phyloP scores from a whole-genome alignment of 2,113 vertebrate species.

The Trogon melanurus region DNA sequence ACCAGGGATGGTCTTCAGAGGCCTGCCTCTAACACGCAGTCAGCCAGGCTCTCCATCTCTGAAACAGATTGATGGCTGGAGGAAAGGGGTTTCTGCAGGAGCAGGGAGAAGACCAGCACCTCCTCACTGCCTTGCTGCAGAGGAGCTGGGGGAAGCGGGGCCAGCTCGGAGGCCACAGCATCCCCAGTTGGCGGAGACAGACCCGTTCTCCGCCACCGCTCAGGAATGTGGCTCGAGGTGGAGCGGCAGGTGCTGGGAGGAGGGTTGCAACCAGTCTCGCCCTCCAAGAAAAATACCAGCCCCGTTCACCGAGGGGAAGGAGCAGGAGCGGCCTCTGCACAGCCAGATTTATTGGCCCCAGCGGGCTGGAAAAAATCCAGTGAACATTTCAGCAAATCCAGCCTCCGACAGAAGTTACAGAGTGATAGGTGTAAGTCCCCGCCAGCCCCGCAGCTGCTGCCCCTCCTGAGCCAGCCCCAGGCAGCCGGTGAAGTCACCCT shows the following conservation, averaged over 20 bases:
- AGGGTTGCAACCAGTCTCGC: background rate
- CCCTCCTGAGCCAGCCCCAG: background rate
- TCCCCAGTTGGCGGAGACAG: background rate
- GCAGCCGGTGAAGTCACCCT: slow-evolving; percentile 43
- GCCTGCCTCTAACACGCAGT: background rate
- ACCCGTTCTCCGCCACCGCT: background rate
- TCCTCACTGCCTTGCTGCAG: background rate
- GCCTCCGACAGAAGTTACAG: slow-evolving; percentile 50
- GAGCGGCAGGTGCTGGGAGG: slow-evolving; percentile 64
- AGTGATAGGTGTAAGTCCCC: slow-evolving; percentile 37
- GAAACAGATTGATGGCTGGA: background rate
- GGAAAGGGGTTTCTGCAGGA: background rate
- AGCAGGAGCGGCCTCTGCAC: slow-evolving; percentile 40
- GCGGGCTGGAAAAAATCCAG: slow-evolving; percentile 55
- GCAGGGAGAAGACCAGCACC: background rate
- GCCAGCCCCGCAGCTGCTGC: slow-evolving; percentile 34
- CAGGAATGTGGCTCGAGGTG: slow-evolving; percentile 36
- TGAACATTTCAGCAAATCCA: slow-evolving; percentile 66
- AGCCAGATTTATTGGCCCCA: slow-evolving; percentile 60
- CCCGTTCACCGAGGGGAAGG: background rate
- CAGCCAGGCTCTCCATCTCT: background rate
- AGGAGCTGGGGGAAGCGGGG: background rate
- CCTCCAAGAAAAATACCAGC: slow-evolving; percentile 73
- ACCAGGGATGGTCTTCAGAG: background rate
- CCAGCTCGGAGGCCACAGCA: background rate